phyloP scores from a whole-genome alignment of 2,113 vertebrate species.

The Peromyscus maniculatus region DNA sequence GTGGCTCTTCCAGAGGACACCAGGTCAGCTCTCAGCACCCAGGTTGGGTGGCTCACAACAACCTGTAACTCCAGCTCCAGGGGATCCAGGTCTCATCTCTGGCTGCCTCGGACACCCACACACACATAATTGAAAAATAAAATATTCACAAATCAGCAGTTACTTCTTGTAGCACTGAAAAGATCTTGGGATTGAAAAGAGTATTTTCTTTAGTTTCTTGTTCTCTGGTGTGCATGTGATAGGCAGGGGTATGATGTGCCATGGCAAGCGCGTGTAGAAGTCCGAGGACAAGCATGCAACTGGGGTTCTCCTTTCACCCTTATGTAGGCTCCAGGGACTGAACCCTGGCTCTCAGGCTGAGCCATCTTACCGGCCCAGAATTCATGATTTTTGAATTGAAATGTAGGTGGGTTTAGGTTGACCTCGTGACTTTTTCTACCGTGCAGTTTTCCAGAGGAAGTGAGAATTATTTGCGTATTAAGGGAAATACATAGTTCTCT shows the following conservation, averaged over 20 bases:
- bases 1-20: background rate
- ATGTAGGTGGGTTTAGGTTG: slow-evolving; percentile 12
- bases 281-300: background rate
- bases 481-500: slow-evolving; percentile 62
- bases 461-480: slow-evolving; percentile 74
- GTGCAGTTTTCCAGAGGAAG: slow-evolving; percentile 76
- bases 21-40: background rate
- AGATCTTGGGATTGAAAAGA: background rate
- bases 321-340: background rate
- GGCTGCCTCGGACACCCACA: too few relatives aligned
- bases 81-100: background rate
- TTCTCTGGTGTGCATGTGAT: background rate
- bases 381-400: slow-evolving; percentile 48
- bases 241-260: too few relatives aligned
- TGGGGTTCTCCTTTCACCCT: background rate
- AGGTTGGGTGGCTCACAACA: background rate
- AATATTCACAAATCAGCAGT: background rate
- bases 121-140: background rate
- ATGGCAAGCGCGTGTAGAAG: background rate
- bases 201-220: background rate
- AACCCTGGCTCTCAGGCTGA: background rate
- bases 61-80: background rate
- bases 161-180: slow-evolving; percentile 14
- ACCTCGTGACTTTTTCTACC: slow-evolving; percentile 44
- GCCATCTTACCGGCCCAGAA: background rate